Evolutionary conservation across 23 tunicate species (phyloP), one percentile per base, ranked within the genome.

Genomic region (Ciona savignyi): DNA sequence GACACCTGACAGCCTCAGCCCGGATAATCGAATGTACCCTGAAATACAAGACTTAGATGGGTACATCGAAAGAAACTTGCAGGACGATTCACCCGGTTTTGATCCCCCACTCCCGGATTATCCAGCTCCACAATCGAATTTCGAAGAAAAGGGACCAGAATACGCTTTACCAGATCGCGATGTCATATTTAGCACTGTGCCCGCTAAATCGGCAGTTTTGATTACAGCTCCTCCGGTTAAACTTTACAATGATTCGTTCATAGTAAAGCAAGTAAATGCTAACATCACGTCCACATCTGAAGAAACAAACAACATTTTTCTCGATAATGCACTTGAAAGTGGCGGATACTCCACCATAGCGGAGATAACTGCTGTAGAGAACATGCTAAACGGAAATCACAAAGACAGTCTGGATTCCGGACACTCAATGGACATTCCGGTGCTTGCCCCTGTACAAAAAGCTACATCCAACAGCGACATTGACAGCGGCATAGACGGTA

Each of bases 401-500:
- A 79, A 71, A 23, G 24, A 33, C 70, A 62, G 70, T 27, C 34
- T 34, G 62, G 84, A 79, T 30, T 71, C 84, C 3, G 77, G 70
- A 11, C 84, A 62, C 22, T 74, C 65, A 1, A 28, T 69, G 9
- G 73, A 49, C 32, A 72, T 48, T 48, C 56, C 78, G 4, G 78
- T 63, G 26, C 63, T 49, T n/a, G 71, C 56, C 1, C 86, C 56
- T 30, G 83, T 33, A 35, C 34, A 64, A 27, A 34, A 67, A 0
- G 51, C 76, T 2, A 64, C 73, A 25, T 74, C 83, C 34, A 67
- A 35, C 27, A 82, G 96, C 71, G 96, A 88, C 80, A 75, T 88
- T 4, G 96, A 88, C 77, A 88, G 84, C 35, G 87, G 96, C 1
- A 83, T 88, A 63, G 88, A 88, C 23, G 96, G 87, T 2, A 88